phyloP scores from a whole-genome alignment of 2,113 vertebrate genomes.

The Cranoglanis bouderius region DNA sequence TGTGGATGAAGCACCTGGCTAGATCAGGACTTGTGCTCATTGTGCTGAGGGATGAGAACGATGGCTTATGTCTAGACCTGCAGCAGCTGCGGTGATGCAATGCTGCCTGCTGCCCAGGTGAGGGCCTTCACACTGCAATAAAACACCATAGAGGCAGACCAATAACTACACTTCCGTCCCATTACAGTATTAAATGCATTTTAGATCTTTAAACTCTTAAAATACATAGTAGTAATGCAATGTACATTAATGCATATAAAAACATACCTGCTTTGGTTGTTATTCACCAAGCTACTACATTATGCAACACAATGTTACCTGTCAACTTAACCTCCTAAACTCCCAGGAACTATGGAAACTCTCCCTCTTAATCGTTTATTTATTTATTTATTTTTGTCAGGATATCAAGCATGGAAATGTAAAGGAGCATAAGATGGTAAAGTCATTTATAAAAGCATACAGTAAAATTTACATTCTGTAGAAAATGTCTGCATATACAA shows the following conservation, averaged over 20 bases:
- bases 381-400: background rate
- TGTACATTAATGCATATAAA: background rate
- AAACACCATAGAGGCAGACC: background rate
- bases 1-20: conserved; percentile 26
- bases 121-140: background rate
- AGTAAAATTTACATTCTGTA: background rate
- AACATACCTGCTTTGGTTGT: background rate
- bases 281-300: background rate
- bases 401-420: background rate
- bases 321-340: background rate
- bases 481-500: background rate
- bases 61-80: conserved; percentile 9
- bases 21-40: conserved; percentile 6
- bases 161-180: background rate
- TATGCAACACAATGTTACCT: background rate
- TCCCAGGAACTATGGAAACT: background rate
- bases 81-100: conserved; percentile 21
- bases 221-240: background rate
- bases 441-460: background rate
- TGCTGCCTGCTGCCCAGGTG: conserved; percentile 25
- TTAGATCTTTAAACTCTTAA: background rate
- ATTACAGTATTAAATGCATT: background rate
- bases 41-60: conserved; percentile 3
- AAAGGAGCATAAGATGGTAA: background rate
- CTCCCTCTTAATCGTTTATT: background rate